phyloP scores from a whole-genome alignment of 1,140 invertebrate species.

The Hesperophylax magnus region DNA sequence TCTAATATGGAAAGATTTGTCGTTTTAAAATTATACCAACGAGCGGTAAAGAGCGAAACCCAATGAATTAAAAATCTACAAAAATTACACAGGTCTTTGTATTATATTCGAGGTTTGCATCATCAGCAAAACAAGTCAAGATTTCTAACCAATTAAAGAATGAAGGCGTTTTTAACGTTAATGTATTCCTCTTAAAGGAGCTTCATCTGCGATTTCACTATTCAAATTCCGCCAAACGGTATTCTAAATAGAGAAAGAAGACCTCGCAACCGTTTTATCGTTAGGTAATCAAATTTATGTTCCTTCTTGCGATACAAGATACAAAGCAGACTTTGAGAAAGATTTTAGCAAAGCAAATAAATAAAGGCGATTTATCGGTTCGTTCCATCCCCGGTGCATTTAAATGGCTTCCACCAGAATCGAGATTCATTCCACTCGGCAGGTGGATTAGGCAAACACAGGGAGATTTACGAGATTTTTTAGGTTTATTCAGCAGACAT shows the following conservation, averaged over 20 bases:
- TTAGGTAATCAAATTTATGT: conserved; percentile 13
- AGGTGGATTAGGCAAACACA: too few species aligned
- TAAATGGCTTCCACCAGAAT: not conserved
- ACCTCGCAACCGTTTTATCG: not conserved
- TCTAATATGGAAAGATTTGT: too few species aligned
- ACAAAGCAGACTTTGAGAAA: not conserved
- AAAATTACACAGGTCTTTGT: too few species aligned
- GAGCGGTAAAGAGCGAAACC: too few species aligned
- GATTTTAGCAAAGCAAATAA: conserved; percentile 16
- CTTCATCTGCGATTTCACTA: not conserved
- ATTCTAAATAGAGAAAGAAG: not conserved
- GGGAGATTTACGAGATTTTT: too few species aligned
- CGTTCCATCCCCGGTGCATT: conserved; percentile 4
- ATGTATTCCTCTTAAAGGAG: not conserved
- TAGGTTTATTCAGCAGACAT: too few species aligned
- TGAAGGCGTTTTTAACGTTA: not conserved
- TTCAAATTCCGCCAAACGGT: conserved; percentile 8
- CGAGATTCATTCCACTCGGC: too few species aligned
- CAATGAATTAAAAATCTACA: too few species aligned
- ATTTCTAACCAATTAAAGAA: conserved; percentile 6
- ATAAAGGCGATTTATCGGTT: conserved; percentile 9
- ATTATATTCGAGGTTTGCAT: not conserved
- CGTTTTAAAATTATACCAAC: too few species aligned
- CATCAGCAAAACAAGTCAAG: not conserved
- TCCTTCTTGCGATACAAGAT: conserved; percentile 5